A percentile compares a stretch with the other conserved stretches of the same genome.
Conservation (phyloP, 2,797 vertebrate species). For the Hippocampus kuda region DNA sequence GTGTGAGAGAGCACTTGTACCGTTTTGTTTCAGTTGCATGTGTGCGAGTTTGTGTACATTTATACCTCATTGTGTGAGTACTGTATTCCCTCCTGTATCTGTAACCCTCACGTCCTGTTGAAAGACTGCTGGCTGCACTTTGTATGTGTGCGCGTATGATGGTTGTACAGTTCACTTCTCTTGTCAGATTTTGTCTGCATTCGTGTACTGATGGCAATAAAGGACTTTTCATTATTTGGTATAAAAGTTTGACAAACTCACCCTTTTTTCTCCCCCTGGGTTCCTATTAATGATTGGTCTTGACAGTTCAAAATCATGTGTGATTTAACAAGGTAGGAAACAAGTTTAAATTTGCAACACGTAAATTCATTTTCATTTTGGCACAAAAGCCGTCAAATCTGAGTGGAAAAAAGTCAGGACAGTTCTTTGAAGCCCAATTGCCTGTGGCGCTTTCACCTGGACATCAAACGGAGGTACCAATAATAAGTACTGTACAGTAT, state of each 20-base stretch:
- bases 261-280: not conserved
- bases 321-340: not conserved
- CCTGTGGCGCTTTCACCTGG: not conserved
- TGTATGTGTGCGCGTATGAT: conserved; percentile 26
- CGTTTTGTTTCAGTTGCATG: conserved; percentile 50
- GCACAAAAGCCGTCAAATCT: not conserved
- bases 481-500: not conserved
- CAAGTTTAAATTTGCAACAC: not conserved
- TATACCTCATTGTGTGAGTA: conserved; percentile 65
- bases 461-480: not conserved
- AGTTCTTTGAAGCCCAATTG: not conserved
- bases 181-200: conserved; percentile 63
- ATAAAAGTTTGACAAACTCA: conserved; percentile 33
- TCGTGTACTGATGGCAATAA: conserved; percentile 72
- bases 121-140: conserved; percentile 31
- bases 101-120: conserved; percentile 46
- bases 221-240: conserved; percentile 72
- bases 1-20: conserved; percentile 49
- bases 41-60: conserved; percentile 51
- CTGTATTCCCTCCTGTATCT: conserved; percentile 53
- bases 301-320: too few relatives aligned
- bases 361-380: too few relatives aligned
- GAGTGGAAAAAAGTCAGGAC: too few relatives aligned
- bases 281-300: too few relatives aligned
- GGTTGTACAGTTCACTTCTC: conserved; percentile 58